Base-by-base conservation (phyloP, 2,888 invertebrate genomes). In the Ornithoptera priamus region DNA sequence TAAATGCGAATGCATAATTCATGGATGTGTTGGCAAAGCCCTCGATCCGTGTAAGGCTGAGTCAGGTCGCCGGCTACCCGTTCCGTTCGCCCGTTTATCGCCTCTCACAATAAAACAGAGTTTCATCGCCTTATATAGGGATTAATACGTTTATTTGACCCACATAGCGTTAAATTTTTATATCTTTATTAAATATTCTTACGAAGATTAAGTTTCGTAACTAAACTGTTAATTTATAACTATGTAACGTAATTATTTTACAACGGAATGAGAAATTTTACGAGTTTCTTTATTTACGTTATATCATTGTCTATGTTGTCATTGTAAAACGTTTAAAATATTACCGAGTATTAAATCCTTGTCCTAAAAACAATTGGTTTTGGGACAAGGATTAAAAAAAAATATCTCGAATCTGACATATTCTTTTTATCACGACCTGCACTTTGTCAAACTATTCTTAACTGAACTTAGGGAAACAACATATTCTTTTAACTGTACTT, bases 41-140 rank as follows among this genome's bases (percentile, higher is more conserved):
- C 62, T 62, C 59, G 59, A 39, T 66, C 66, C 64, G 67, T 64
- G 59, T 70, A 67, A 56, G 70, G 70, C n/a, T 59, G 12, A 57
- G 65, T 22, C 65, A 56, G 60, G 58, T 68, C 59, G 63, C 20
- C 10, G 1, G n/a, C 10, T 58, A 66, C 70, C 36, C 42, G 70
- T 70, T 70, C 58, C 60, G 46, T 39, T 69, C 46, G 63, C 60
- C 39, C 65, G 30, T 57, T 67, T 67, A 67, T 39, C 67, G 58
- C 7, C 50, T 22, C 50, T 36, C 24, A 69, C 66, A 67, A 67
- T 64, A 59, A 63, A 20, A 24, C 24, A 18, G 63, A 67, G 70
- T 67, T 70, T 67, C 70, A 64, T 70, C 60, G 56, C 70, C 70
- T 67, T 70, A 67, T 70, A 70, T 22, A 67, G 70, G 53, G 64